Conservation (phyloP, 2,113 vertebrate species). For the Apteryx mantelli region DNA sequence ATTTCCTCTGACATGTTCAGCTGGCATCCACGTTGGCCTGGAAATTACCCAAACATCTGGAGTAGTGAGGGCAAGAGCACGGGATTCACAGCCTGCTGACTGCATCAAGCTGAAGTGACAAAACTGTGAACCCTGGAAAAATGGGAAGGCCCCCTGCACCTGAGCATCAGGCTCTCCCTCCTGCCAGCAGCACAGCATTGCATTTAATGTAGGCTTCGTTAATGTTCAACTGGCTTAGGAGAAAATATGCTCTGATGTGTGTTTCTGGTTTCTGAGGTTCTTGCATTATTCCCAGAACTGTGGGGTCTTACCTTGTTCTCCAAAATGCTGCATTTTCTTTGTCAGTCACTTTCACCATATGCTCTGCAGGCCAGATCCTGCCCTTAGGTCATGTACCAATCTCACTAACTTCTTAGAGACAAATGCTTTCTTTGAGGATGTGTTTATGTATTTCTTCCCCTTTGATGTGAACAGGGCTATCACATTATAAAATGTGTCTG, state of each 20-base stretch:
- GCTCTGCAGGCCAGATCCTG: background rate
- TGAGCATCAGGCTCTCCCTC: rapidly evolving
- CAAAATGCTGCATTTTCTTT: background rate
- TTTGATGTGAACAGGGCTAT: background rate
- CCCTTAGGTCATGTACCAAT: background rate
- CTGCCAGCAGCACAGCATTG: too few species aligned
- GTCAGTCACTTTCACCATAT: background rate
- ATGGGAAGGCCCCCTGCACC: background rate
- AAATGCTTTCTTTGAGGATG: background rate
- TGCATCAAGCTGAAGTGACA: background rate
- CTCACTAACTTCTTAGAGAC: background rate
- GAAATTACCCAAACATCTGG: background rate
- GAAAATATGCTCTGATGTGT: background rate
- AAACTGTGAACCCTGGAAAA: background rate
- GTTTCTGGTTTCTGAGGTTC: background rate
- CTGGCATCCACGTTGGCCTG: background rate
- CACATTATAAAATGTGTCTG: background rate
- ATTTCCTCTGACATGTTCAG: background rate
- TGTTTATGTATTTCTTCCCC: background rate
- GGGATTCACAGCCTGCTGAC: background rate
- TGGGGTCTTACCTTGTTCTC: background rate
- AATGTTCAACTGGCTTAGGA: background rate
- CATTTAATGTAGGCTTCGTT: background rate
- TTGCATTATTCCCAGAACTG: background rate
- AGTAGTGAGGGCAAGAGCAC: background rate